Percentiles rank a stretch among this genome's conserved stretches.
phyloP scores from a whole-genome alignment of 2,888 invertebrate species.

The Choristoneura rosaceana region DNA sequence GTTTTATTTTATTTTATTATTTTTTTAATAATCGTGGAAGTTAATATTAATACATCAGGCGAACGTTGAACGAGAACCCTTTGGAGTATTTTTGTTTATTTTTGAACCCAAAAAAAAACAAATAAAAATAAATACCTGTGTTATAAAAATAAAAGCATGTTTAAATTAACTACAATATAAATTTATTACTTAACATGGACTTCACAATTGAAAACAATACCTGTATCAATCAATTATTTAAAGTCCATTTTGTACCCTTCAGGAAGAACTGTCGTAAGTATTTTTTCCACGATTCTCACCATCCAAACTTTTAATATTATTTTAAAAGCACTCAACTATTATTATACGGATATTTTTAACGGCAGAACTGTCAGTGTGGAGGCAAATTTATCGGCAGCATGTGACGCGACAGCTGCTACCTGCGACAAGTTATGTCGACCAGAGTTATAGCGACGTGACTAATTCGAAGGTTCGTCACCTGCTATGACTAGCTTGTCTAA shows the following conservation, averaged over 20 bases:
- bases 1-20: too few relatives aligned
- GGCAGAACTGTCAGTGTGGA: conserved; percentile 20
- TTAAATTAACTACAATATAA: too few relatives aligned
- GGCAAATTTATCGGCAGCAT: conserved; percentile 47
- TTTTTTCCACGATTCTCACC: conserved; percentile 10
- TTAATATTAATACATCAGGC: too few relatives aligned
- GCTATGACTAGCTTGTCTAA: background rate
- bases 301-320: conserved; percentile 1
- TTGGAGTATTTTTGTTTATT: too few relatives aligned
- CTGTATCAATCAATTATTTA: too few relatives aligned
- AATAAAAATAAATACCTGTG: too few relatives aligned
- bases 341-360: conserved; percentile 25
- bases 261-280: conserved; percentile 2
- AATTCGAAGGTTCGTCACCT: conserved; percentile 14
- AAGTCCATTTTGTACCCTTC: background rate
- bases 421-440: conserved; percentile 41
- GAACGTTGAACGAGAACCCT: too few relatives aligned
- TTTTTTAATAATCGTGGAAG: too few relatives aligned
- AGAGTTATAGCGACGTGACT: conserved; percentile 2
- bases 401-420: conserved; percentile 48
- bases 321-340: conserved; percentile 10
- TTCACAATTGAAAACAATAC: too few relatives aligned
- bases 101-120: too few relatives aligned
- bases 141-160: too few relatives aligned
- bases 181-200: too few relatives aligned